Conservation (phyloP, 1,140 invertebrate genomes). For the Sipha flava region DNA sequence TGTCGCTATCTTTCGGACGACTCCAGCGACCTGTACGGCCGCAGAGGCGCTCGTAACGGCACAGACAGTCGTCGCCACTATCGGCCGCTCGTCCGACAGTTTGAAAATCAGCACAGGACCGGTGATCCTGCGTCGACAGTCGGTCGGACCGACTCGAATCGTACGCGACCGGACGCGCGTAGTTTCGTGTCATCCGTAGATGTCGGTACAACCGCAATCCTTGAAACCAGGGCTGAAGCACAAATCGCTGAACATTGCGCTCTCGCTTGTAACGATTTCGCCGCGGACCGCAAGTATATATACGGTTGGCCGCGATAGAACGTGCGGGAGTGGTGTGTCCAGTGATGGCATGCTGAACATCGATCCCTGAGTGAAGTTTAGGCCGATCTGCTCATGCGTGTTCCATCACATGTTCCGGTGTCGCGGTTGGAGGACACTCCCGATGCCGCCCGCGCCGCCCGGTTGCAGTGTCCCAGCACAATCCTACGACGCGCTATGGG, state of each 20-base stretch:
- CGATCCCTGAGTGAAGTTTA: slow-evolving; percentile 32
- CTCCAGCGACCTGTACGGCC: too few relatives aligned
- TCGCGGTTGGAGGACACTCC: slow-evolving; percentile 30
- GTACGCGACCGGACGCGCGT: too few relatives aligned
- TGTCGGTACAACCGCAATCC: too few relatives aligned
- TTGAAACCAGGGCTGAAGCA: too few relatives aligned
- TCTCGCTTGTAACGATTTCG: background rate
- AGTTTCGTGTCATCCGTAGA: background rate
- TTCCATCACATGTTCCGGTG: slow-evolving; percentile 31
- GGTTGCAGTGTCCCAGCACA: slow-evolving; percentile 26
- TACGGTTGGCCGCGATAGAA: fast-evolving
- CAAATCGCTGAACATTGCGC: too few relatives aligned
- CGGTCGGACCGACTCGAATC: background rate
- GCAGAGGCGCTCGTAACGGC: too few relatives aligned
- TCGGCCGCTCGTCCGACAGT: background rate
- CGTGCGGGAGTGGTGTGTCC: slow-evolving; percentile 9
- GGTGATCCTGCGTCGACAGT: background rate
- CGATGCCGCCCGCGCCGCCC: slow-evolving; percentile 15
- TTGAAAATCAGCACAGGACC: background rate
- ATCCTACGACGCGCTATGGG: slow-evolving; percentile 28
- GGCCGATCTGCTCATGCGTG: slow-evolving; percentile 32
- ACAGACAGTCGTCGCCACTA: background rate
- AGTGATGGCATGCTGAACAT: slow-evolving; percentile 33
- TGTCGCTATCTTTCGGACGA: too few relatives aligned
- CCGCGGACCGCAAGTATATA: background rate